Base-by-base conservation (phyloP, 2,888 invertebrate species). In the Falcaria lacertinaria region DNA sequence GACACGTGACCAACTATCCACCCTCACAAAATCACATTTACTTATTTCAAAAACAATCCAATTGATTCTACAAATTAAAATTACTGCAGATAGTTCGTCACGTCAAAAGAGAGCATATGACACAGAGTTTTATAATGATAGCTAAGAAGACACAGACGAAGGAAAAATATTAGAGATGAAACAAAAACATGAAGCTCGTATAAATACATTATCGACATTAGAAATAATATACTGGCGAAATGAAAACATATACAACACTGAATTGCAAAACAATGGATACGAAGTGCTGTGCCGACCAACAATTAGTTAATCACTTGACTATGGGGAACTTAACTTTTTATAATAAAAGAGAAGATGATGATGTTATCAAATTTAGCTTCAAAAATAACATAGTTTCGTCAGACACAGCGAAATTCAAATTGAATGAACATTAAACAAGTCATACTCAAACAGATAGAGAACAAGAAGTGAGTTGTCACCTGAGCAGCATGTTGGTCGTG, bases 401-500 rank as follows among this genome's bases (percentile, higher is more conserved):
- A 50, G 53, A 50, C 42, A 50, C 54, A 60, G 48, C 54, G 33
- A 47, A 41, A 41, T 46, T 47, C 38, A 49, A 44, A 47, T 41
- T 41, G 43, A 43, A 11, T 36, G 34, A 52, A 54, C 34, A 52
- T 47, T 41, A 17, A 47, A 46, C 48, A 41, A 42, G 45, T 48
- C 52, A 45, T 43, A 42, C 41, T 51, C 19, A 51, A 64, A 57
- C 52, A 60, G 44, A 48, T 56, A 51, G 49, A 36, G 42, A 59
- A 61, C 45, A 60, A 54, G 53, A 60, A 69, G 54, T 65, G 65
- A 74, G 70, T 73, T 73, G 80, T 90, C 81, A 92, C 91, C 91
- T 90, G 93, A 90, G 84, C 91, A 45, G 87, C 73, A 54, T 89
- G 89, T 39, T 74, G 91, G 57, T 91, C 91, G 50, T 90, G 91